Conservation (phyloP, 2,113 vertebrate species). For the Rhombomys opimus region DNA sequence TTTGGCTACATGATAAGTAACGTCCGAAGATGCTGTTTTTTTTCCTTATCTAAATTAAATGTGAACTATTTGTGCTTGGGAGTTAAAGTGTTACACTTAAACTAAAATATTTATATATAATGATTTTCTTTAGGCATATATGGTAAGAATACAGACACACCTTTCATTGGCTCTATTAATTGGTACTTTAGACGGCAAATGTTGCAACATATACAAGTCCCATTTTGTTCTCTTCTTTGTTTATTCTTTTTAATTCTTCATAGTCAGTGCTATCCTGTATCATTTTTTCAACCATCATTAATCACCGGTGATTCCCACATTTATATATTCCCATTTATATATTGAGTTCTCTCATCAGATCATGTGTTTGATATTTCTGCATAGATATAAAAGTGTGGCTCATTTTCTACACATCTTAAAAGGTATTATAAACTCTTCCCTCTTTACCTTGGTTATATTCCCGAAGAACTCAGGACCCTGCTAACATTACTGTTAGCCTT, state of each 20-base stretch:
- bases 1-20: neutral
- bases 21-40: neutral
- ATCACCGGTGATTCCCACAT: neutral
- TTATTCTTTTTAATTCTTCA: neutral
- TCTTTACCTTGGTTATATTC: neutral
- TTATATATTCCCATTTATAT: neutral
- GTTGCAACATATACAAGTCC: fast-evolving
- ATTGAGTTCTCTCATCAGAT: neutral
- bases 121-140: slow-evolving; percentile 30
- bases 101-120: slow-evolving; percentile 30
- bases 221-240: neutral
- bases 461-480: neutral
- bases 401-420: neutral
- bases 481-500: neutral
- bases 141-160: neutral
- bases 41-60: slow-evolving; percentile 10
- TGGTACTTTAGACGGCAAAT: slow-evolving; percentile 3
- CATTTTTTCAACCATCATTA: neutral
- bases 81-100: slow-evolving; percentile 37
- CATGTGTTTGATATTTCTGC: neutral
- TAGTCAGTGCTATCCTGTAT: neutral
- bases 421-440: neutral
- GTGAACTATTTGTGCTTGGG: neutral
- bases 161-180: slow-evolving; percentile 47
- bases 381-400: neutral